These are phyloP conservation scores for Ptyas mucosa DNA, from an alignment of 2,113 vertebrate species.

Conservation along the genomic window DNA sequence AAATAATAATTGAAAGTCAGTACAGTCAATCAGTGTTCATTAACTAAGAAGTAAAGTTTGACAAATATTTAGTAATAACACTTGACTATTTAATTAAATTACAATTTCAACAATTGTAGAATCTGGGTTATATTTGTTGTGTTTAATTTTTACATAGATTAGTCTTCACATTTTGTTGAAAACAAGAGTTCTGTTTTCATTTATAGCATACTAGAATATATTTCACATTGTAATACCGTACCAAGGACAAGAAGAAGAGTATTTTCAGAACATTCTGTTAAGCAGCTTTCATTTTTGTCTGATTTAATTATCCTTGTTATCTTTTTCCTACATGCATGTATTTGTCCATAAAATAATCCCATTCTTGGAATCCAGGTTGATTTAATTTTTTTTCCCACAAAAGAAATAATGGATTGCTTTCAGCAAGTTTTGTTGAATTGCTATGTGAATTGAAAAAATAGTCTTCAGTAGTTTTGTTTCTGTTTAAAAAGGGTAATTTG, in stretches of 20 bases:
- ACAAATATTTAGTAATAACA: neutral
- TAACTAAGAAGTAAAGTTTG: neutral
- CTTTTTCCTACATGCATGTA: neutral
- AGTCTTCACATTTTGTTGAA: neutral
- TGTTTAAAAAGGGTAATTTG: neutral
- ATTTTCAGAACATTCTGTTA: constrained; percentile 4
- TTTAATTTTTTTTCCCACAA: neutral
- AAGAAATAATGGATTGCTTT: neutral
- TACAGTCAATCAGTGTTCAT: neutral
- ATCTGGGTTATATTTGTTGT: neutral
- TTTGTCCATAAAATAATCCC: constrained; percentile 5
- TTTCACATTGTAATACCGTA: neutral
- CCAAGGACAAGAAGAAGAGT: neutral
- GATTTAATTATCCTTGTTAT: neutral
- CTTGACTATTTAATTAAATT: neutral
- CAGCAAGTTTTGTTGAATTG: neutral
- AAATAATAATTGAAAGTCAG: neutral
- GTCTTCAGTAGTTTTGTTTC: neutral
- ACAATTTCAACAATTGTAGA: neutral
- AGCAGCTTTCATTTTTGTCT: constrained; percentile 1
- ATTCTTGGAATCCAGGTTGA: neutral
- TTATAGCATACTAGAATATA: neutral
- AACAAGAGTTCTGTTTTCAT: neutral
- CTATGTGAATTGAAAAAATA: neutral
- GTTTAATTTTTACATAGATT: neutral